These are phyloP conservation scores for Acinonyx jubatus DNA, from an alignment of 2,113 vertebrate genomes.

Conservation along the genomic window DNA sequence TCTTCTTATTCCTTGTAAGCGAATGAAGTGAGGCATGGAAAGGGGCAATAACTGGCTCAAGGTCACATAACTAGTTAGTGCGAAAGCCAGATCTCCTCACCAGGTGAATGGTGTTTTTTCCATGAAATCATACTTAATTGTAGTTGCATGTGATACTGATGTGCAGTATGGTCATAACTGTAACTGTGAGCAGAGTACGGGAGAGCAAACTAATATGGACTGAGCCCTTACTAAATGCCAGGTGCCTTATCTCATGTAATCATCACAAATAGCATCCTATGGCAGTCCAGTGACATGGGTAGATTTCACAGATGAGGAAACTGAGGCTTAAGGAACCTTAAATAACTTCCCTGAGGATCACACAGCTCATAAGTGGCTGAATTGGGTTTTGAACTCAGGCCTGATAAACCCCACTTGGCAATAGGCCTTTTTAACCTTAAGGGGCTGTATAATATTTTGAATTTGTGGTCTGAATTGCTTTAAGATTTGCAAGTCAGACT, in stretches of 20 bases:
- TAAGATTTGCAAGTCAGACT: conserved; percentile 48
- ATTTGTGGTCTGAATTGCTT: conserved; percentile 43
- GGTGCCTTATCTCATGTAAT: conserved; percentile 15
- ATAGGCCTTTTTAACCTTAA: background rate
- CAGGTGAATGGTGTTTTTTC: background rate
- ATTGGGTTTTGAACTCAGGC: background rate
- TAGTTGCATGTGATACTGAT: conserved; percentile 28
- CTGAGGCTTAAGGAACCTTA: conserved; percentile 15
- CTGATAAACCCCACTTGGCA: conserved; percentile 10
- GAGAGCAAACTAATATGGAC: background rate
- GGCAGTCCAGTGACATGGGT: background rate
- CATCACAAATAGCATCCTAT: background rate
- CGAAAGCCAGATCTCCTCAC: background rate
- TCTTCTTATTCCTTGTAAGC: conserved; percentile 19
- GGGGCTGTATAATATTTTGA: background rate
- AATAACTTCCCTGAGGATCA: background rate
- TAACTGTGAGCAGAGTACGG: background rate
- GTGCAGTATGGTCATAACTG: background rate
- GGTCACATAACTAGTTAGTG: background rate
- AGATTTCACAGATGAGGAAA: conserved; percentile 22
- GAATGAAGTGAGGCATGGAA: conserved; percentile 32
- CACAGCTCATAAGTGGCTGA: background rate
- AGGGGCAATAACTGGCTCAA: background rate
- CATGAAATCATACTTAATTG: conserved; percentile 16
- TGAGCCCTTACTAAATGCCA: background rate